Conservation (phyloP, 2,888 invertebrate species). For the Holacanthella duospinosa region DNA sequence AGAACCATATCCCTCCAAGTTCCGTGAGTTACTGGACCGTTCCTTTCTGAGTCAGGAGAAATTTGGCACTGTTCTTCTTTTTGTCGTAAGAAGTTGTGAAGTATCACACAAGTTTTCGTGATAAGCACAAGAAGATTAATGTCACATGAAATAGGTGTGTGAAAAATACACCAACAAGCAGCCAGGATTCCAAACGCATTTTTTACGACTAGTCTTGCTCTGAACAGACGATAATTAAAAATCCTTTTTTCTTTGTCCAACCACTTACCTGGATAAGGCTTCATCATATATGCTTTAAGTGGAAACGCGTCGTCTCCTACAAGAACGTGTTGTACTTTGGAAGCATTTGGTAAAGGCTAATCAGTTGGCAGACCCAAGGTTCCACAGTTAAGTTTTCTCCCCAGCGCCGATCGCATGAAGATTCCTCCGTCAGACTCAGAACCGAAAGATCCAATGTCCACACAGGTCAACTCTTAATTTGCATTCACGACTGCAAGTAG, state of each 20-base stretch:
- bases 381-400: too few species aligned
- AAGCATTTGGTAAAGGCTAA: too few species aligned
- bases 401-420: neutral
- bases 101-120: neutral
- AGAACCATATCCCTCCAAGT: neutral
- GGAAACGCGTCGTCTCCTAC: slow-evolving; percentile 20
- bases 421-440: slow-evolving; percentile 20
- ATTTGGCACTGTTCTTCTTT: neutral
- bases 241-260: slow-evolving; percentile 2
- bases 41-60: neutral
- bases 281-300: slow-evolving; percentile 9
- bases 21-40: neutral
- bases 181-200: slow-evolving; percentile 28
- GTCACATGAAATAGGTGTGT: neutral
- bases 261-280: slow-evolving; percentile 12
- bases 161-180: neutral
- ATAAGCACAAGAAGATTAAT: neutral
- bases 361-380: too few species aligned
- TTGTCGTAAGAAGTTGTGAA: neutral
- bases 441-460: slow-evolving; percentile 23
- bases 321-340: too few species aligned
- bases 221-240: slow-evolving; percentile 20
- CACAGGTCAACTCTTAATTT: slow-evolving; percentile 16
- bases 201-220: slow-evolving; percentile 18
- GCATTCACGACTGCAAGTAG: slow-evolving; percentile 17